Percentiles rank a stretch among this genome's conserved stretches.
Evolutionary conservation across 1,140 invertebrate genomes (phyloP).

Genomic region (Mactra quadrangularis): DNA sequence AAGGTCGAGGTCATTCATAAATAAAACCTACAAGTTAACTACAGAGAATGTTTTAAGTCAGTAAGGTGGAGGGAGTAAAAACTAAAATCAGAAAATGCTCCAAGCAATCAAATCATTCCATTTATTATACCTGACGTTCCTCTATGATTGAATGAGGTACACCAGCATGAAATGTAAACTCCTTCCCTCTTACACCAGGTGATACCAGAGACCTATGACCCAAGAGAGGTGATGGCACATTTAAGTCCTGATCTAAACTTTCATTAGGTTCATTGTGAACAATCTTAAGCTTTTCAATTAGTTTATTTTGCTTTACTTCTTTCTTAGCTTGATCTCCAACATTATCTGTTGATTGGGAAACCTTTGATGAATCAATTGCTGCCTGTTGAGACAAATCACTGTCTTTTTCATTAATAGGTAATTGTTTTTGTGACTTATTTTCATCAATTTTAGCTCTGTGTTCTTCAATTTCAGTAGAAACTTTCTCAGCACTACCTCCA

Average conservation of each 20-base stretch:
- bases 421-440: background rate
- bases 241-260: slow-evolving; percentile 21
- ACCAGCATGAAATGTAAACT: slow-evolving; percentile 51
- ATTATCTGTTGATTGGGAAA: no score
- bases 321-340: no score
- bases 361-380: no score
- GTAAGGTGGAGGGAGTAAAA: no score
- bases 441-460: background rate
- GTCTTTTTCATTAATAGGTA: no score
- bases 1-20: no score
- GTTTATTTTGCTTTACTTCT: background rate
- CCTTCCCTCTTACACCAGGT: slow-evolving; percentile 29
- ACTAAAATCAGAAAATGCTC: background rate
- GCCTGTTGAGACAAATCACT: no score
- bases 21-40: no score
- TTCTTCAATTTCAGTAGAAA: background rate
- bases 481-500: no score
- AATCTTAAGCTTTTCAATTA: slow-evolving; percentile 18
- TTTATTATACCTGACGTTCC: slow-evolving; percentile 51
- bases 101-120: slow-evolving; percentile 28
- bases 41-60: no score
- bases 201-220: slow-evolving; percentile 46
- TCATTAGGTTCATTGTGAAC: background rate
- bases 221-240: slow-evolving; percentile 18
- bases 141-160: slow-evolving; percentile 11